These are phyloP conservation scores for Cylloceria caligata DNA, from an alignment of 2,888 invertebrate genomes.

Conservation along the genomic window DNA sequence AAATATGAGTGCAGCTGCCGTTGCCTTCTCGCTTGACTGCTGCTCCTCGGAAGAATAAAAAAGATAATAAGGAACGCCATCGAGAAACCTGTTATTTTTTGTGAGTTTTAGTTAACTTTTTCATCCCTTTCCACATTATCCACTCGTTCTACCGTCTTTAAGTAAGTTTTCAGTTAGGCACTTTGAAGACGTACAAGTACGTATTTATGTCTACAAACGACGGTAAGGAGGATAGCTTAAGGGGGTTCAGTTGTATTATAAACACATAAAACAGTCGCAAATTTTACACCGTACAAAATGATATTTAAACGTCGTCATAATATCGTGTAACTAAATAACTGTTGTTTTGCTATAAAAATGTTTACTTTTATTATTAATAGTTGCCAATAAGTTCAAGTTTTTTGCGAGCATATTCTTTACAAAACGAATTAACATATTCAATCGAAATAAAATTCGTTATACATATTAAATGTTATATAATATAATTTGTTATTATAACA, in stretches of 20 bases:
- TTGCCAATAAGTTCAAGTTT: no score
- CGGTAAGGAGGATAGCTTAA: not conserved
- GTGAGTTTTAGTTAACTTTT: slow-evolving; percentile 45
- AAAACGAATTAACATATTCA: no score
- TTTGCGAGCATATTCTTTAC: no score
- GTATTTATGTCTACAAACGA: not conserved
- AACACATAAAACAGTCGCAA: not conserved
- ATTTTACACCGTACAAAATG: not conserved
- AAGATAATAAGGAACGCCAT: slow-evolving; percentile 38
- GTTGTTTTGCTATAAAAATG: not conserved
- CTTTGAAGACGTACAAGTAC: not conserved
- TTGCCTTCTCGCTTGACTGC: slow-evolving; percentile 35
- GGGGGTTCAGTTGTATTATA: not conserved
- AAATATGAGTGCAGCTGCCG: slow-evolving; percentile 66
- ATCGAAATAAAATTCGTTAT: no score
- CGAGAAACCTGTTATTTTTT: slow-evolving; percentile 58
- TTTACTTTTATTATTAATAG: no score
- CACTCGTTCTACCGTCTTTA: slow-evolving; percentile 12
- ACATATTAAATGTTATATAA: no score
- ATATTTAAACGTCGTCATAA: no score
- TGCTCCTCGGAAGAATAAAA: slow-evolving; percentile 48
- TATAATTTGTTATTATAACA: no score
- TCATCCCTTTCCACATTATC: slow-evolving; percentile 25
- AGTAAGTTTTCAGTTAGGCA: slow-evolving; percentile 3
- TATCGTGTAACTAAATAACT: not conserved